Base-by-base conservation (phyloP, 2,888 invertebrate species). In the Rotaria socialis region DNA sequence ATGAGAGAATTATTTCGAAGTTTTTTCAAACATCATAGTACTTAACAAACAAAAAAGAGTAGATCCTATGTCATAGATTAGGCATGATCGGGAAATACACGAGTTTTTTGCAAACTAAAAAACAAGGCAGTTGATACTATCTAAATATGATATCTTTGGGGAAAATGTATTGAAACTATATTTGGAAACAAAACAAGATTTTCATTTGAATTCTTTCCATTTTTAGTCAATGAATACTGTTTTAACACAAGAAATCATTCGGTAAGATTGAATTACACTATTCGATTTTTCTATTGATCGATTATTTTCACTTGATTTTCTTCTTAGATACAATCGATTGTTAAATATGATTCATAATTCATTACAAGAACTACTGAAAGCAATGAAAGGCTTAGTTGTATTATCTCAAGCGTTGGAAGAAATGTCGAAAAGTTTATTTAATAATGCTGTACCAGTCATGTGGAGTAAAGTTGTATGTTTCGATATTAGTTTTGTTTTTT, bases 201-300 rank as follows among this genome's bases (percentile, higher is more conserved):
- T 16, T 52, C 8, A 52, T 16, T 52, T 7, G 2, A 19, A 22
- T 3, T 67, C 27, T 27, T 67, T 35, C 2, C 4, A n/a, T n/a
- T 67, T 67, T 35, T 35, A 67, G 91, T 96, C 95, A 0, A 93
- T 96, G 91, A 96, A 96, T 91, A 96, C 96, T 0, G 96, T 96
- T 22, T 92, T 96, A 22, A 93, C 94, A 14, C 96, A 96, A 91
- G 96, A 96, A 91, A 94, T 95, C 55, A 94, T 94, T 88, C 93
- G 95, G 87, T 96, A 94, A 41, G 22, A 19, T 16, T 3, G 16
- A 19, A 22, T 3, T 16, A 19, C 27, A 27, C 19, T 35, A 14
- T 55, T 22, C 0, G 52, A 35, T 55, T 35, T n/a, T 47, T 24
- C 35, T 47, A 41, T 22, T 2, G 41, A 8, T 24, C 3, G 8